A percentile compares a stretch with the other conserved stretches of the same genome.
phyloP scores from a whole-genome alignment of 2,113 vertebrate species.

The Empidonax traillii region DNA sequence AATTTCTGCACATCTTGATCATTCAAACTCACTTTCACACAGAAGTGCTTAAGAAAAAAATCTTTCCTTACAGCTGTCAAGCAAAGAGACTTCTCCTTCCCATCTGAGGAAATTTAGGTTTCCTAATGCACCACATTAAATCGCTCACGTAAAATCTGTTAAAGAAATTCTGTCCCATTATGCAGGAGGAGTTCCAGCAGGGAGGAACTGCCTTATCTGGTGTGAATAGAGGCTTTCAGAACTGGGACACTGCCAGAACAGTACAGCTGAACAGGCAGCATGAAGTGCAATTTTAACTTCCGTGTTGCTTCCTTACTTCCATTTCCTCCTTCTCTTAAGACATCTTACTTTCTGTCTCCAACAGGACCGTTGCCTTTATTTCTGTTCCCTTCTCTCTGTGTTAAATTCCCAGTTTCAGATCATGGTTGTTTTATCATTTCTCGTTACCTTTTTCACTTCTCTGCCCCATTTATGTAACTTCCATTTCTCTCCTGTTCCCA shows the following conservation, averaged over 20 bases:
- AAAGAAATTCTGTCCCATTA: not conserved
- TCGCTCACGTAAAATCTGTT: not conserved
- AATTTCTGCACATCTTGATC: not conserved
- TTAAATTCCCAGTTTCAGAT: not conserved
- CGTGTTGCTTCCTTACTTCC: not conserved
- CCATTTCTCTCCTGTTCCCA: not conserved
- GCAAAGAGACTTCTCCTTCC: not conserved
- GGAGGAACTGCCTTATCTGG: conserved; percentile 21
- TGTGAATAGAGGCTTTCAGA: not conserved
- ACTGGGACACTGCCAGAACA: not conserved
- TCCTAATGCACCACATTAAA: not conserved
- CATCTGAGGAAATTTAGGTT: not conserved
- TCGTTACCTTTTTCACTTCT: not conserved
- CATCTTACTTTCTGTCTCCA: not conserved
- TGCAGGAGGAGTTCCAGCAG: not conserved
- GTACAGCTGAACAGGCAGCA: not conserved
- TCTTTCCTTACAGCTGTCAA: not conserved
- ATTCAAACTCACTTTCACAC: not conserved
- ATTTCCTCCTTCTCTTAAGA: not conserved
- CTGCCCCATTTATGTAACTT: not conserved
- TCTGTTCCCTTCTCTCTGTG: not conserved
- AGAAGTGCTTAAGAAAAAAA: not conserved
- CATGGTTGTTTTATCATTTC: not conserved
- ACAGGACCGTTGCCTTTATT: not conserved
- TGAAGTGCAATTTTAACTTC: not conserved